phyloP scores from a whole-genome alignment of 2,113 vertebrate species.

The Vulpes vulpes region DNA sequence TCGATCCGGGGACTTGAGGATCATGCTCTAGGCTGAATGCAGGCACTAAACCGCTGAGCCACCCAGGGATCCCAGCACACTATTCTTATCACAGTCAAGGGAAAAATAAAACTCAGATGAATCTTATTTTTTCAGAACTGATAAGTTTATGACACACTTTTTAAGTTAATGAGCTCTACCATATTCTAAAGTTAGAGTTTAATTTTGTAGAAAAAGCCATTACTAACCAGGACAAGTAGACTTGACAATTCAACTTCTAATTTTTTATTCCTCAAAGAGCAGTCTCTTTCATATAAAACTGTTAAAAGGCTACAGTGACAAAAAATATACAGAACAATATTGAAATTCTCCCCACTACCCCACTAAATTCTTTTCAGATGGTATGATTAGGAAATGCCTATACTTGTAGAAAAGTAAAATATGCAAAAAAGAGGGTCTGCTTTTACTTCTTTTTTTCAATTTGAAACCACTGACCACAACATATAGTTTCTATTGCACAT shows the following conservation, averaged over 20 bases:
- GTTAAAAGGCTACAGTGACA: neutral
- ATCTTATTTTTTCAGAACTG: neutral
- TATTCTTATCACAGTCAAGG: neutral
- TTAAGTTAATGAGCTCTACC: slow-evolving; percentile 24
- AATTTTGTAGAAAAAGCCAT: neutral
- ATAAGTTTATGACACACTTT: neutral
- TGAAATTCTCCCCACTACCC: accelerated
- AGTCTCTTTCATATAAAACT: slow-evolving; percentile 16
- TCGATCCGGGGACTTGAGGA: too few relatives aligned
- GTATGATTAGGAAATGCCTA: neutral
- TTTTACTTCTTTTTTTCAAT: neutral
- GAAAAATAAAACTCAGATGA: neutral
- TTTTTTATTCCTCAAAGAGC: neutral
- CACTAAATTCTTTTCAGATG: neutral
- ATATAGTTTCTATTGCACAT: neutral
- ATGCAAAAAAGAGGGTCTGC: neutral
- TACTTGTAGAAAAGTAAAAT: neutral
- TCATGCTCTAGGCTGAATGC: too few relatives aligned
- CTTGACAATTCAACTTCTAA: neutral
- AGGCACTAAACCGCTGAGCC: too few relatives aligned
- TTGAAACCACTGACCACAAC: neutral
- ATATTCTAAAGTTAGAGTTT: neutral
- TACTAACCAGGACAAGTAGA: neutral
- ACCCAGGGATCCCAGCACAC: too few relatives aligned
- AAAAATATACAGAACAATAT: neutral